Base-by-base conservation (phyloP, 2,888 invertebrate species). In the Tetranychus piercei region DNA sequence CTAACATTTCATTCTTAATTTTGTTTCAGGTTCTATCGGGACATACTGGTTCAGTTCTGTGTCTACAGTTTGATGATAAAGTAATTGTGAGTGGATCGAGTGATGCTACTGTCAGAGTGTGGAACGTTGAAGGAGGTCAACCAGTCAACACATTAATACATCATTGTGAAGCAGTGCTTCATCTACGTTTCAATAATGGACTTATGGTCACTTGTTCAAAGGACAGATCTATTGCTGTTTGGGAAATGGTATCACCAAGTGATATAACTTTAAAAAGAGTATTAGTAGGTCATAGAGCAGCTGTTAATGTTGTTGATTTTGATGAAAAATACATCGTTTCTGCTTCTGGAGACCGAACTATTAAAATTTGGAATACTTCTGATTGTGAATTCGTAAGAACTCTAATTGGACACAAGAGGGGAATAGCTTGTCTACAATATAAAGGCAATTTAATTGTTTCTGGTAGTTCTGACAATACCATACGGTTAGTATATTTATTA, bases 181-280 rank as follows among this genome's bases (percentile, higher is more conserved):
- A 99, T 87, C 87, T 99, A 79, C 86, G 99, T 78, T 99, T 99
- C 85, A 92, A 92, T 83, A 95, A 97, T 83, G 97, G 97, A 74
- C 95, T 99, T 90, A 97, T 99, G 96, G 99, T 99, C 80, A 99
- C 99, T 0, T 99, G 99, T 85, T 97, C 94, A 74, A 97, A 97
- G 88, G 96, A 96, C 84, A 91, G 99, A 77, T 95, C 96, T 75
- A 99, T 99, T 85, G 97, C 97, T 0, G 99, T 99, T 1, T 99
- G 99, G 99, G 97, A 99, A 82, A 99, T 99, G 97, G 90, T 91
- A 74, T 94, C 95, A 18, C 92, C 94, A 69, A 90, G 90, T 73
- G 97, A 99, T 84, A 99, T 99, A 78, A 92, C 92, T 81, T 84
- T 99, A 74, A 87, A 96, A 70, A 87, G 97, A 73, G 96, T 99